Evolutionary conservation across 2,797 vertebrate species (phyloP).

Genomic region (Poeciliopsis turneri): DNA sequence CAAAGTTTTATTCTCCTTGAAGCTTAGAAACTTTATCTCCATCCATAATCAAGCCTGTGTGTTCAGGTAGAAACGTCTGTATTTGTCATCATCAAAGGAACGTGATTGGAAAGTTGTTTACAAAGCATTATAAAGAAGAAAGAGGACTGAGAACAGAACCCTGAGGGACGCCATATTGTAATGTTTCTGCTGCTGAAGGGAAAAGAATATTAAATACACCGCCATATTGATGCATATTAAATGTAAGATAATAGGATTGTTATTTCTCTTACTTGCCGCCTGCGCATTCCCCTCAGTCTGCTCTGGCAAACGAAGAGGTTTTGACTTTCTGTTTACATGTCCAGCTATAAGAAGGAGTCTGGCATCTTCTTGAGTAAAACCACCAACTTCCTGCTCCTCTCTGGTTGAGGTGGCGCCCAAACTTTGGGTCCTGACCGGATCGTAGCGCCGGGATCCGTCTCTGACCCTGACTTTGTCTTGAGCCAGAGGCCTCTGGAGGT

Average conservation of each 20-base stretch:
- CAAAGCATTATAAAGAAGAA: not conserved
- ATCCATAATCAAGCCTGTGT: not conserved
- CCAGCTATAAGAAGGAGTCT: conserved; percentile 37
- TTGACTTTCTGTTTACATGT: conserved; percentile 34
- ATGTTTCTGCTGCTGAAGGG: not conserved
- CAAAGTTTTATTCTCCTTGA: not conserved
- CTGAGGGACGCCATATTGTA: not conserved
- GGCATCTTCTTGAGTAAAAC: conserved; percentile 28
- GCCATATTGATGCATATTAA: not conserved
- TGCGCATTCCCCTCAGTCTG: conserved; percentile 53
- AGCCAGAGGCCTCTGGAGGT: conserved; percentile 14
- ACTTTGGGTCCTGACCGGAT: conserved; percentile 28
- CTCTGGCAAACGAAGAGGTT: conserved; percentile 43
- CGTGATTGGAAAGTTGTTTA: not conserved
- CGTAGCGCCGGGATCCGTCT: conserved; percentile 13
- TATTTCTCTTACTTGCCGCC: conserved; percentile 62
- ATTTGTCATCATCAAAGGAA: not conserved
- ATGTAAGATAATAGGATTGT: not conserved
- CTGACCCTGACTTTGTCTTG: conserved; percentile 19
- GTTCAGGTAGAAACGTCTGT: not conserved
- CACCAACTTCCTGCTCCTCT: conserved; percentile 32
- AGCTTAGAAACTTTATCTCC: not conserved
- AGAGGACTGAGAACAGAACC: not conserved
- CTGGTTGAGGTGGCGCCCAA: conserved; percentile 25
- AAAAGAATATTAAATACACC: not conserved